Conservation (phyloP, 2,797 vertebrate species). For the Semotilus atromaculatus region DNA sequence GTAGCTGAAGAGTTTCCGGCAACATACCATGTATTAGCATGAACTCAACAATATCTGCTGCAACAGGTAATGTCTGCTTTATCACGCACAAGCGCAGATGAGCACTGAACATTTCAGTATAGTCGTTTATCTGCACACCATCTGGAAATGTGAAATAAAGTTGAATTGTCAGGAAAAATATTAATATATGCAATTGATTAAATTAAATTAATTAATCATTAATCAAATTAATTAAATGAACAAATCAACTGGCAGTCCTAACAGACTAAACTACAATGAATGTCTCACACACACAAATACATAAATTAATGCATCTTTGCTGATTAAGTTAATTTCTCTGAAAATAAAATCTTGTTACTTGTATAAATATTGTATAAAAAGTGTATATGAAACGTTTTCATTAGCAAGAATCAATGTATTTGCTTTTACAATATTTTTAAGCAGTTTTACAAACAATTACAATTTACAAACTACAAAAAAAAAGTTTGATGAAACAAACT, state of each 20-base stretch:
- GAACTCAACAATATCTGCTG: slow-evolving; percentile 84
- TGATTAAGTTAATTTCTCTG: not conserved
- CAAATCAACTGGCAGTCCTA: not conserved
- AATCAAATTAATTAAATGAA: not conserved
- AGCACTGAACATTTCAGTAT: slow-evolving; percentile 81
- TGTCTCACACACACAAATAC: not conserved
- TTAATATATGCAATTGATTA: not conserved
- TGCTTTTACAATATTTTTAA: not conserved
- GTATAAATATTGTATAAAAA: not conserved
- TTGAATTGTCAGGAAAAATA: not conserved
- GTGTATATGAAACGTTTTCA: not conserved
- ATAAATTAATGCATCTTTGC: not conserved
- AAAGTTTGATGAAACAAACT: too few relatives aligned
- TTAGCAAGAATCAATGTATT: not conserved
- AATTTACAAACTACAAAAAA: not conserved
- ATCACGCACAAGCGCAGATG: slow-evolving; percentile 85
- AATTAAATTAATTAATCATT: not conserved
- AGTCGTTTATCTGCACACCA: slow-evolving; percentile 74
- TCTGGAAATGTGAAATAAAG: slow-evolving; percentile 70
- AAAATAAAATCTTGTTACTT: not conserved
- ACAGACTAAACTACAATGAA: not conserved
- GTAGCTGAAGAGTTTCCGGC: slow-evolving; percentile 80
- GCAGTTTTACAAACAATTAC: not conserved
- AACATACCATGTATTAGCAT: slow-evolving; percentile 86
- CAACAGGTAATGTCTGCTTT: slow-evolving; percentile 82